A percentile compares a stretch with the other conserved stretches of the same genome.
Evolutionary conservation across 2,113 vertebrate genomes (phyloP).

Genomic region (Pollimyrus isidori): DNA sequence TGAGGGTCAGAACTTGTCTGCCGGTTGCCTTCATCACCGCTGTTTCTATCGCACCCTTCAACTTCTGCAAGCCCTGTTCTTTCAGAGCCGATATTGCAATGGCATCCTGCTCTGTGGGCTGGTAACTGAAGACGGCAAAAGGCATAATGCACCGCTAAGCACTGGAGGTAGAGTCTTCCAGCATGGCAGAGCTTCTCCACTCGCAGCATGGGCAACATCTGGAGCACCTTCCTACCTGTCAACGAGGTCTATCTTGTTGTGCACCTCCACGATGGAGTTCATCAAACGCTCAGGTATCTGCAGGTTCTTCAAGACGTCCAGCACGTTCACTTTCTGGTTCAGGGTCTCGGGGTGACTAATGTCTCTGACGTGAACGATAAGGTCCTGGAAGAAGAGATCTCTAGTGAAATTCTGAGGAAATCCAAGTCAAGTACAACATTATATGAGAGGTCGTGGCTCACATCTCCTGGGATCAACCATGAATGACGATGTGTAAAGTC

Average conservation of each 20-base stretch:
- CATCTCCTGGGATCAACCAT: not conserved
- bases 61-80: constrained; percentile 62
- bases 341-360: constrained; percentile 77
- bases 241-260: constrained; percentile 86
- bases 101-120: constrained; percentile 38
- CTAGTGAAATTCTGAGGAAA: not conserved
- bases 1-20: constrained; percentile 62
- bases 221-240: constrained; percentile 56
- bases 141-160: not conserved
- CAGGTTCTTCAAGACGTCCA: constrained; percentile 71
- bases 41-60: constrained; percentile 63
- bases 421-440: not conserved
- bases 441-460: not conserved
- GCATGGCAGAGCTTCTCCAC: not conserved
- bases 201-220: not conserved
- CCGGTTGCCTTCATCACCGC: constrained; percentile 65
- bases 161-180: not conserved
- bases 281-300: constrained; percentile 65
- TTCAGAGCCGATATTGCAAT: constrained; percentile 73
- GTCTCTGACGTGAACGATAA: constrained; percentile 84
- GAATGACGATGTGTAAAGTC: not conserved
- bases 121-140: constrained; percentile 53
- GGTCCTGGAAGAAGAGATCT: constrained; percentile 59
- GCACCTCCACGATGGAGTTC: constrained; percentile 77
- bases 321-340: constrained; percentile 79